phyloP scores from a whole-genome alignment of 1,140 invertebrate genomes.

The Eufriesea mexicana region DNA sequence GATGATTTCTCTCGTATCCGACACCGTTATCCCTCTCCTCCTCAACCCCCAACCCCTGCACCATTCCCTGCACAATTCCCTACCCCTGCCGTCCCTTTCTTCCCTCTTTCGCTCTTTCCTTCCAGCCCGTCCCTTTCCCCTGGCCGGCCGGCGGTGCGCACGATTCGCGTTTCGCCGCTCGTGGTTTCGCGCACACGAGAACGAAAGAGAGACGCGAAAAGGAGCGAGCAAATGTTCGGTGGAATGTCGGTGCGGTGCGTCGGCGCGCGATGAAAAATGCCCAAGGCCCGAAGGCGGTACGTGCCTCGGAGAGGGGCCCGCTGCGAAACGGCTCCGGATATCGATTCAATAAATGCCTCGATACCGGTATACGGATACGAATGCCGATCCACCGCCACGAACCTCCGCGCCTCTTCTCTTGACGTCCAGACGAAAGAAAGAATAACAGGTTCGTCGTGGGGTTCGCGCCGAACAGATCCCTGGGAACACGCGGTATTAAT shows the following conservation, averaged over 20 bases:
- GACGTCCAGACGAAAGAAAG: slow-evolving; percentile 15
- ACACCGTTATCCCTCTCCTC: not conserved
- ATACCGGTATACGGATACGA: slow-evolving; percentile 30
- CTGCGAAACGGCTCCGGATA: slow-evolving; percentile 65
- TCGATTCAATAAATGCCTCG: slow-evolving; percentile 69
- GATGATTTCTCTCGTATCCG: slow-evolving; percentile 32
- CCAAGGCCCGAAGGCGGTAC: slow-evolving; percentile 60
- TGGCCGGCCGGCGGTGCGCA: not conserved
- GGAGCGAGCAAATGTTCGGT: slow-evolving; percentile 21
- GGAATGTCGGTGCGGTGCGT: slow-evolving; percentile 56
- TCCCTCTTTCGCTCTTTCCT: not conserved
- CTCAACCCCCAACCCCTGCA: no score
- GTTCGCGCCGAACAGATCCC: slow-evolving; percentile 11
- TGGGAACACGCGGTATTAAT: slow-evolving; percentile 65
- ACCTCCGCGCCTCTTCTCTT: not conserved
- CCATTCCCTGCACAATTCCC: no score
- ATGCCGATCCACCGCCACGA: not conserved
- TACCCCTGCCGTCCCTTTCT: no score
- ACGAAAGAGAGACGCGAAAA: not conserved
- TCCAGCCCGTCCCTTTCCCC: not conserved
- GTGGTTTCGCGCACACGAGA: not conserved
- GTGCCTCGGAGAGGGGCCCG: slow-evolving; percentile 58
- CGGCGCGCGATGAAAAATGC: slow-evolving; percentile 70
- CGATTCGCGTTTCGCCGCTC: no score
- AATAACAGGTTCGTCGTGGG: slow-evolving; percentile 27